Evolutionary conservation across 2,888 invertebrate species (phyloP), one percentile per base, ranked within the genome.

Genomic region (Ochlodes sylvanus): DNA sequence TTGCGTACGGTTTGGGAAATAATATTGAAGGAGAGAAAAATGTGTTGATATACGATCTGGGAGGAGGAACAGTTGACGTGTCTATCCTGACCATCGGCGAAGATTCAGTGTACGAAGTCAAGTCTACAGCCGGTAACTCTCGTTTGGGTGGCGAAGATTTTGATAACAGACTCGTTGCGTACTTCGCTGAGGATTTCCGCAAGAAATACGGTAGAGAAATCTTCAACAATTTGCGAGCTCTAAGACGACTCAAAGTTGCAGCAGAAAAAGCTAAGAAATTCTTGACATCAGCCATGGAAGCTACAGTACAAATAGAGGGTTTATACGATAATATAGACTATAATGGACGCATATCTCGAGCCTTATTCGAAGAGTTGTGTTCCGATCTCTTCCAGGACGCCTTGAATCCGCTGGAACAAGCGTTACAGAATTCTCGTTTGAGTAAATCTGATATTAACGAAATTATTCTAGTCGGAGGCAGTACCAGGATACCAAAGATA

Each of bases 21-120:
- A 75, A 80, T 2, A 47, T 82, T 2, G 76, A 75, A 70, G 78
- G 82, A 2, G 80, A 79, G 5, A 73, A 76, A 32, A 84, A 87
- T 54, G 77, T 90, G 1, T 66, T 89, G 1, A 77, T 91, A 6
- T 91, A 86, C 70, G 90, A 91, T 72, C 69, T 91, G 38, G 90
- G 90, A 4, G 90, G 90, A 0, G 89, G 89, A 2, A 89, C 87
- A 52, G 82, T 89, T 5, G 88, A 90, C 54, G 88, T 89, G 34
- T 86, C 90, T 9, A 72, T 90, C 12, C 50, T 91, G 2, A 82
- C 75, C 6, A 83, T 89, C 14, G 78, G 75, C 0, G 78, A 82
- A 17, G 79, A 77, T 17, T 82, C 82, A 0, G 72, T 85, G 0
- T 90, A 84, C 27, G 80, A 88, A 74, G 90, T 91, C 0, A 88